Conservation (phyloP, 2,888 invertebrate species). For the Lamellibrachia columna region DNA sequence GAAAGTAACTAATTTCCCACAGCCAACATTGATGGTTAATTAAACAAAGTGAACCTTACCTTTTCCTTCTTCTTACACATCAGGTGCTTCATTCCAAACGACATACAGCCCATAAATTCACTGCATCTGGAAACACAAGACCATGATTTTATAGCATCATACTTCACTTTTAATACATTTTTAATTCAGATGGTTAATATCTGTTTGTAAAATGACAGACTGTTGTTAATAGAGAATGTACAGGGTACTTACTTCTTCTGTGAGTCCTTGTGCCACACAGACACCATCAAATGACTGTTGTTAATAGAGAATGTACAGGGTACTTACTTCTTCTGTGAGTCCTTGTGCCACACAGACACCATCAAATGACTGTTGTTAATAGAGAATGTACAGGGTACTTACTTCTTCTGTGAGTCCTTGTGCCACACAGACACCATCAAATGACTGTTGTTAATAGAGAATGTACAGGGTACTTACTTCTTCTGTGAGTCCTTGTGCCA, state of each 20-base stretch:
- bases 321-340: slow-evolving; percentile 50
- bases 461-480: slow-evolving; percentile 44
- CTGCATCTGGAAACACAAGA: slow-evolving; percentile 75
- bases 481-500: slow-evolving; percentile 50
- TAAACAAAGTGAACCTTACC: background rate
- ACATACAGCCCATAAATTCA: slow-evolving; percentile 93
- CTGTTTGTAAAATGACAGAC: background rate
- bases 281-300: too few species aligned
- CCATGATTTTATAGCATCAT: background rate
- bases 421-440: too few species aligned
- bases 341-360: too few species aligned
- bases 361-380: background rate
- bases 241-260: slow-evolving; percentile 47
- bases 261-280: slow-evolving; percentile 53
- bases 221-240: background rate
- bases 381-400: slow-evolving; percentile 33
- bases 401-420: slow-evolving; percentile 51
- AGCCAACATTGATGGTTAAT: background rate
- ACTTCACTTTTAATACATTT: background rate
- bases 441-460: background rate
- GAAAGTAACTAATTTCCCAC: background rate
- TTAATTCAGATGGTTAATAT: background rate
- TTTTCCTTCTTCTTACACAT: slow-evolving; percentile 75
- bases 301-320: background rate
- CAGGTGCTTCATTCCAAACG: slow-evolving; percentile 85